These are phyloP conservation scores for Atethmia centrago DNA, from an alignment of 2,888 invertebrate species.

Conservation along the genomic window DNA sequence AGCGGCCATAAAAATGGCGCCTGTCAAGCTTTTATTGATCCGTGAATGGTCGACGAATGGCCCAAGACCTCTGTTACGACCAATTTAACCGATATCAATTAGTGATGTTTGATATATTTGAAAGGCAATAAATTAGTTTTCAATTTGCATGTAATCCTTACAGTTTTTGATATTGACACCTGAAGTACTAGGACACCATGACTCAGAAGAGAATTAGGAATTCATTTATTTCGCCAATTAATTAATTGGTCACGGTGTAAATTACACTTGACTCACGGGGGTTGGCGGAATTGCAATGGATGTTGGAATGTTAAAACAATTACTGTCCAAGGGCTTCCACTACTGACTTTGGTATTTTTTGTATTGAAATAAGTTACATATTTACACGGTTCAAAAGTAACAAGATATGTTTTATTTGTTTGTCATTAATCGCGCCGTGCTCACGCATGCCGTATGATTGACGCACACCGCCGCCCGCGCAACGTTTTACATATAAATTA, in stretches of 20 bases:
- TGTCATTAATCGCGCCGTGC: slow-evolving; percentile 62
- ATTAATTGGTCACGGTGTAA: slow-evolving; percentile 17
- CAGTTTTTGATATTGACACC: slow-evolving; percentile 47
- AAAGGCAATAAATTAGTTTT: slow-evolving; percentile 70
- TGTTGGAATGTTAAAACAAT: slow-evolving; percentile 32
- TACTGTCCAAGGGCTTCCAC: slow-evolving; percentile 9
- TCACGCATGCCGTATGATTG: slow-evolving; percentile 75
- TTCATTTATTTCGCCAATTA: slow-evolving; percentile 8
- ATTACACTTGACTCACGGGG: slow-evolving; percentile 4
- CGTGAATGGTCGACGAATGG: slow-evolving; percentile 65
- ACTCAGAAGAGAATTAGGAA: slow-evolving; percentile 16
- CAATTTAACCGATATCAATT: slow-evolving; percentile 81
- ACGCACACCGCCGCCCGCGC: slow-evolving; percentile 79
- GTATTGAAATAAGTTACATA: slow-evolving; percentile 37
- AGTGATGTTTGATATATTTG: slow-evolving; percentile 71
- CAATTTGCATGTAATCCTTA: slow-evolving; percentile 63
- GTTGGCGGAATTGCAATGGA: background rate
- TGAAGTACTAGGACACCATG: slow-evolving; percentile 31
- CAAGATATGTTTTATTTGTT: slow-evolving; percentile 67
- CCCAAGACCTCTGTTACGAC: slow-evolving; percentile 66
- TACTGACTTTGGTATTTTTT: slow-evolving; percentile 17
- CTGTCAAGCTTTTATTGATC: slow-evolving; percentile 68
- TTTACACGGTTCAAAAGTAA: slow-evolving; percentile 53
- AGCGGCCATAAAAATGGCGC: slow-evolving; percentile 74
- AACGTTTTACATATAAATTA: slow-evolving; percentile 89